A percentile compares a stretch with the other conserved stretches of the same genome.
phyloP scores from a whole-genome alignment of 2,797 vertebrate species.

The Phaenicophaeus curvirostris region DNA sequence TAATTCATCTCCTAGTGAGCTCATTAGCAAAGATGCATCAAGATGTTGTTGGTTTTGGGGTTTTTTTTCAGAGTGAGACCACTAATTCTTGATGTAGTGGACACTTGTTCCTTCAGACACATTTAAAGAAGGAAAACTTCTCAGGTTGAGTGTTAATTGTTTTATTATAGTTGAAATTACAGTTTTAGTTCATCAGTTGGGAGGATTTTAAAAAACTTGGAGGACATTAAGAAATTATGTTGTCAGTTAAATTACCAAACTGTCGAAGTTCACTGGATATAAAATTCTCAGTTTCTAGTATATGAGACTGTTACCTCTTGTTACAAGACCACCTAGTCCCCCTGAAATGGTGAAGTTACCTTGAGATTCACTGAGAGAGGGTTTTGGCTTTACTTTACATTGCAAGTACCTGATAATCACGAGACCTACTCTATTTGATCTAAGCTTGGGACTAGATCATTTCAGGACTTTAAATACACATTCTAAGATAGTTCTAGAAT shows the following conservation, averaged over 20 bases:
- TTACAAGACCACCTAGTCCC: neutral
- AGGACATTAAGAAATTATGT: neutral
- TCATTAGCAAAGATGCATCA: constrained; percentile 14
- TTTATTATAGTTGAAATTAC: neutral
- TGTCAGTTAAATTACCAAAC: neutral
- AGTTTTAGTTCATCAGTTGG: neutral
- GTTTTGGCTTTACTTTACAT: neutral
- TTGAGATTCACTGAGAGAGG: neutral
- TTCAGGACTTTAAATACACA: neutral
- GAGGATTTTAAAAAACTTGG: neutral
- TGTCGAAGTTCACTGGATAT: neutral
- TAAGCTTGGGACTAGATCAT: neutral
- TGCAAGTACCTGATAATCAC: neutral
- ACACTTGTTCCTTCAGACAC: neutral
- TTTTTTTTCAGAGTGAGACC: neutral
- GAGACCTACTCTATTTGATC: neutral
- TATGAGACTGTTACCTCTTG: neutral
- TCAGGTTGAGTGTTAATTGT: neutral
- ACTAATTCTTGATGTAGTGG: neutral
- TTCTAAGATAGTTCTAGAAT: neutral
- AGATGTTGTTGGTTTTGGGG: neutral
- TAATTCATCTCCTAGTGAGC: constrained; percentile 50
- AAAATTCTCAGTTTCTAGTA: neutral
- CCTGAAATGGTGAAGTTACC: neutral
- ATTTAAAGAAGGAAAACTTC: constrained; percentile 4